These are phyloP conservation scores for Listronotus oregonensis DNA, from an alignment of 1,140 invertebrate genomes.

Conservation along the genomic window DNA sequence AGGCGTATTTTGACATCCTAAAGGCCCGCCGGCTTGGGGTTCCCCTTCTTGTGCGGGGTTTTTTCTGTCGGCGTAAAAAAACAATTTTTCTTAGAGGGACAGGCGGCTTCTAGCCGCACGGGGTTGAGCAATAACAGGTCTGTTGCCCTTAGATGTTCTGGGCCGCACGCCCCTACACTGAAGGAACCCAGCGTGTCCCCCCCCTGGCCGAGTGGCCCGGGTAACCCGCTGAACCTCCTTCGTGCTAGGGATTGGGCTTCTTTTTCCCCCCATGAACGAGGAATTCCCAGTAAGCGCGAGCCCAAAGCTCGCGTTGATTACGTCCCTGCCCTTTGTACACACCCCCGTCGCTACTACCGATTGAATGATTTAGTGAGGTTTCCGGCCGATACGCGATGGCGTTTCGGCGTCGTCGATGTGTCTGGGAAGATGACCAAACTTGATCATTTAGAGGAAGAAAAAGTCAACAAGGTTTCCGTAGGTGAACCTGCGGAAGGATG, in stretches of 20 bases:
- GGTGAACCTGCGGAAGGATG: slow-evolving; percentile 85
- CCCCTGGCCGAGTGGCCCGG: slow-evolving; percentile 71
- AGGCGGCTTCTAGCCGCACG: slow-evolving; percentile 65
- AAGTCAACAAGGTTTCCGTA: slow-evolving; percentile 89
- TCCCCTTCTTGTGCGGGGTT: slow-evolving; percentile 15
- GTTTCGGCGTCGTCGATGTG: slow-evolving; percentile 57
- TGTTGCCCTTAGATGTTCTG: slow-evolving; percentile 58
- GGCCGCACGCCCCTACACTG: slow-evolving; percentile 66
- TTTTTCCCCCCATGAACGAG: slow-evolving; percentile 84
- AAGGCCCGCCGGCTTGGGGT: slow-evolving; percentile 70
- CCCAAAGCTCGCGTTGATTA: slow-evolving; percentile 86
- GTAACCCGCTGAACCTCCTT: slow-evolving; percentile 77
- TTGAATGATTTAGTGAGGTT: slow-evolving; percentile 81
- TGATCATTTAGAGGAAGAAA: slow-evolving; percentile 75
- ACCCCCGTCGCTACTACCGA: slow-evolving; percentile 82
- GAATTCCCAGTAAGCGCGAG: slow-evolving; percentile 87
- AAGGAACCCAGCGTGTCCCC: slow-evolving; percentile 52
- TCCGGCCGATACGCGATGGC: slow-evolving; percentile 66
- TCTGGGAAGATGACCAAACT: slow-evolving; percentile 67
- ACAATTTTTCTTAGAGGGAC: slow-evolving; percentile 67
- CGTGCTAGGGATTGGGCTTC: slow-evolving; percentile 83
- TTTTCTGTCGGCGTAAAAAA: slow-evolving; percentile 58
- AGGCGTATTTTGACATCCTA: slow-evolving; percentile 42
- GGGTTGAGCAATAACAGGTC: slow-evolving; percentile 71
- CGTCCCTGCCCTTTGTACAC: slow-evolving; percentile 79